Evolutionary conservation across 2,113 vertebrate genomes (phyloP), one percentile per base, ranked within the genome.

Genomic region (Heterotilapia buettikoferi): DNA sequence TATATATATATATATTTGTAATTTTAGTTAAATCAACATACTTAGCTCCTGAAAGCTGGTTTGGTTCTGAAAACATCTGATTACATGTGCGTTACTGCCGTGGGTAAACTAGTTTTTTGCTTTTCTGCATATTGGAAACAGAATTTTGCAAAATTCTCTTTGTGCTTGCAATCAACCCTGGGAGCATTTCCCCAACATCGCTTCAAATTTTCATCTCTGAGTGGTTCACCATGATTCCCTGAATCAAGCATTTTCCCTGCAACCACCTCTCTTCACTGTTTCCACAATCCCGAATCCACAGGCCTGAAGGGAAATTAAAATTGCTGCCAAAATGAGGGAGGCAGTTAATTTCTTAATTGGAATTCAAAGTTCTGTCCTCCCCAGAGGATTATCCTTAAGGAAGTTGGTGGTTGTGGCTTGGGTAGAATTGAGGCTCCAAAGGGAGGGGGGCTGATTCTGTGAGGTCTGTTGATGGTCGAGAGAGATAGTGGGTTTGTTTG

Each of bases 331-430:
- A 92, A 88, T 7, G 45, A 86, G 93, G 92, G 87, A 94, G 90
- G 82, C 83, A 87, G 85, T 92, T 91, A 89, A 94, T 95, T 93
- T 94, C 86, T 87, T 95, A 93, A 94, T 93, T 94, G 88, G 83
- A 88, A 90, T 94, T 94, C 91, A 92, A 94, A 94, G 89, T 89
- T 89, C 36, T 89, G 80, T 86, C 56, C 50, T 90, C 57, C 87
- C 79, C 29, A 82, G 86, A 90, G 90, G 88, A 91, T 86, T 91
- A 88, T 94, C 84, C 21, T 63, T 50, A 66, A 93, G 94, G 94
- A 95, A 95, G 88, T 96, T 80, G 59, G 92, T 24, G 91, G 94
- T 94, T 93, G 84, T 91, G 92, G 90, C 83, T 89, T 88, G 82
- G 80, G 88, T 79, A 88, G 89, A 90, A 90, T 50, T 78, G 24